Base-by-base conservation (phyloP, 2,888 invertebrate species). In the Nasonovia ribisnigri region DNA sequence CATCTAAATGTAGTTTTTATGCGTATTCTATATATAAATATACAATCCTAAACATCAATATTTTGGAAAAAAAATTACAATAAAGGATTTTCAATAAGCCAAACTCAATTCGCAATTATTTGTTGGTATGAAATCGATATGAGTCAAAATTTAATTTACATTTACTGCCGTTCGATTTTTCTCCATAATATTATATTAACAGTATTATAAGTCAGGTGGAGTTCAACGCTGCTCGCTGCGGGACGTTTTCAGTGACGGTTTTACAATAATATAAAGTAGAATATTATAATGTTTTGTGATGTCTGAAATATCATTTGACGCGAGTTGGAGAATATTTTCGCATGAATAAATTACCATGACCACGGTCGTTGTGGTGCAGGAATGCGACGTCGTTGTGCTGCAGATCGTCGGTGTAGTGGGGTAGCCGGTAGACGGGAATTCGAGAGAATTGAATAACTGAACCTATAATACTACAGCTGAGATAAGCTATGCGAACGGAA, bases 241-340 rank as follows among this genome's bases (percentile, higher is more conserved):
- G 2, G 67, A 36, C 16, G 2, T 36, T 16, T 36, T 77, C 67
- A 4, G 36, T 36, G 20, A 36, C 67, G 36, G 67, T 77, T 77
- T 77, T 77, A 36, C 67, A n/a, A 77, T 77, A 36, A 77, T 57
- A 57, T 26, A 77, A 77, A 77, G 36, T 77, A 77, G 20, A 36
- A 77, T 20, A 77, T 77, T 77, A 36, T 36, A 36, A 77, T 36
- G 20, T 77, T 77, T 77, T 36, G 16, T 36, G 36, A 77, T 20
- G 36, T 36, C 36, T 36, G 67, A 36, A 77, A 77, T 36, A 77
- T 77, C n/a, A 36, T 77, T 77, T 36, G 36, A 77, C 67, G 20
- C 67, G 67, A 77, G 67, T 77, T 20, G 36, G n/a, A 77, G 67
- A 77, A 77, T 77, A 77, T 77, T 77, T 77, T 77, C 67, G 20